phyloP scores from a whole-genome alignment of 1,140 invertebrate genomes.

The Anastatus disparis region DNA sequence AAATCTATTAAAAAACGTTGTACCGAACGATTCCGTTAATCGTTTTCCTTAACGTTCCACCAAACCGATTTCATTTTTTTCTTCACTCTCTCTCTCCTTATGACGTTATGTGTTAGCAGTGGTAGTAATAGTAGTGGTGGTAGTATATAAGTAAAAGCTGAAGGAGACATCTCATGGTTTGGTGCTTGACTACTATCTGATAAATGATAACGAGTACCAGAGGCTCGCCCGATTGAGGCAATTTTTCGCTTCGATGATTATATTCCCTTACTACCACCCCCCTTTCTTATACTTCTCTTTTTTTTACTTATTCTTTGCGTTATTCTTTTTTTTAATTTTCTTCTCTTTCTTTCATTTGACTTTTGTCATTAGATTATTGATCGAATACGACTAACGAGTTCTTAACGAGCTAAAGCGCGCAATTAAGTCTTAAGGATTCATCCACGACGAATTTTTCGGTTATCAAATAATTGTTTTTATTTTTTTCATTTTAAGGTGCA shows the following conservation, averaged over 20 bases:
- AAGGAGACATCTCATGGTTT: background rate
- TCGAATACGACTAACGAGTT: constrained; percentile 32
- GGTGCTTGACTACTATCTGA: background rate
- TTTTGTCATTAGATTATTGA: background rate
- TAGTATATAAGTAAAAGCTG: background rate
- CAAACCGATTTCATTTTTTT: too few species aligned
- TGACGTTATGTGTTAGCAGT: too few species aligned
- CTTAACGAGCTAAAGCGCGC: constrained; percentile 30
- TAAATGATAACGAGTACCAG: constrained; percentile 36
- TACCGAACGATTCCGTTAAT: constrained; percentile 9
- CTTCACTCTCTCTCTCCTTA: too few species aligned
- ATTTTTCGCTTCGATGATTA: constrained; percentile 35
- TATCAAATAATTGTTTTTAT: constrained; percentile 38
- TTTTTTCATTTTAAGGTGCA: too few species aligned
- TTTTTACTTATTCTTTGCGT: background rate
- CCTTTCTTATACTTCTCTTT: background rate
- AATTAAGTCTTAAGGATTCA: constrained; percentile 30
- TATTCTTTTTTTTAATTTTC: background rate
- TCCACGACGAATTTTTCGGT: constrained; percentile 34
- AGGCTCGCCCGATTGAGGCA: constrained; percentile 5
- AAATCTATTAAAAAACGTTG: constrained; percentile 18
- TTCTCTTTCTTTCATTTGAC: constrained; percentile 7
- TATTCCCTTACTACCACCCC: background rate
- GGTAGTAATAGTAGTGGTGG: too few species aligned
- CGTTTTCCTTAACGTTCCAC: too few species aligned